Conservation (phyloP, 2,113 vertebrate genomes). For the Pomatostomus ruficeps region DNA sequence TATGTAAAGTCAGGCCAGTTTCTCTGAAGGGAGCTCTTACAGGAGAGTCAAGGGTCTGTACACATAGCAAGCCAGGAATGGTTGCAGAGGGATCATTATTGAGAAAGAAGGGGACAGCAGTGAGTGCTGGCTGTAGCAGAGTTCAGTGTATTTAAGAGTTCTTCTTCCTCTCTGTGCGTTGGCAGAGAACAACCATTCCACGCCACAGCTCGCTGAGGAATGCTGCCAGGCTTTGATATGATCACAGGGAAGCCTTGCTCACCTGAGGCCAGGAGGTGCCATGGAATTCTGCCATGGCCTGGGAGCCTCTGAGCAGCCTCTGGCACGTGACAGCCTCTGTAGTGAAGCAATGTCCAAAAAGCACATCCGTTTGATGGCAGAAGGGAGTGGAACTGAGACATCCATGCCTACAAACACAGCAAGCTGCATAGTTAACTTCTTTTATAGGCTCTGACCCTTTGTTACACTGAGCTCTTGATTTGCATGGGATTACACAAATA, state of each 20-base stretch:
- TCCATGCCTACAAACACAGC: not conserved
- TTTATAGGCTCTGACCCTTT: not conserved
- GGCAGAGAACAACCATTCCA: not conserved
- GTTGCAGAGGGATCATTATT: not conserved
- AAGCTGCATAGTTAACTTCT: not conserved
- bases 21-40: not conserved
- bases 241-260: not conserved
- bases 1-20: not conserved
- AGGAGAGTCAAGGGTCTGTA: not conserved
- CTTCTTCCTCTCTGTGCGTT: not conserved
- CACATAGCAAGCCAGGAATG: not conserved
- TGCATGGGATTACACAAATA: not conserved
- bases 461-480: not conserved
- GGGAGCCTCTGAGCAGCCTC: not conserved
- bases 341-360: constrained; percentile 4
- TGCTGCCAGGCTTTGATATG: not conserved
- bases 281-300: not conserved
- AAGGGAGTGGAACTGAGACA: not conserved
- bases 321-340: not conserved
- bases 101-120: not conserved
- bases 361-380: not conserved
- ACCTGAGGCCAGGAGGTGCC: not conserved
- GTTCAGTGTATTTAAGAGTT: not conserved
- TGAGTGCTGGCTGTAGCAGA: not conserved
- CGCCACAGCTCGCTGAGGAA: not conserved